Conservation (phyloP, 2,888 invertebrate genomes). For the Chydorus sphaericus region DNA sequence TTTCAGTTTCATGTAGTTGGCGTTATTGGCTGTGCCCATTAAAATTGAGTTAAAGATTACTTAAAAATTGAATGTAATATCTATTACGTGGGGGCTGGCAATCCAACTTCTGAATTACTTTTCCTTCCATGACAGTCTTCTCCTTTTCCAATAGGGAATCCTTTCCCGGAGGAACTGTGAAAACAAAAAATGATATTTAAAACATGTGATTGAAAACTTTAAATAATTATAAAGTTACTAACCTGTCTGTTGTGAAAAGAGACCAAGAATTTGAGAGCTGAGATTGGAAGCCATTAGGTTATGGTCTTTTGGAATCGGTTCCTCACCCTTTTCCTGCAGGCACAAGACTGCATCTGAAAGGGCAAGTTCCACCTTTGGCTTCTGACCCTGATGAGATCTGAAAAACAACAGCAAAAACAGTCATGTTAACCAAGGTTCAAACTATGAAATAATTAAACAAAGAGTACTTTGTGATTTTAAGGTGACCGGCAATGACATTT, state of each 20-base stretch:
- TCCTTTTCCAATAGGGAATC: constrained; percentile 59
- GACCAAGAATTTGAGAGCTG: constrained; percentile 77
- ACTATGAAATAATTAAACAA: not conserved
- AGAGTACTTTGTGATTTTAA: constrained; percentile 48
- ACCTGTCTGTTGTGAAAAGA: constrained; percentile 57
- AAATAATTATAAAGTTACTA: not conserved
- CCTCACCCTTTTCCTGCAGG: constrained; percentile 58
- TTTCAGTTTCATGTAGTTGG: constrained; percentile 80
- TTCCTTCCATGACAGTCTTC: constrained; percentile 78
- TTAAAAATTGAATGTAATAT: not conserved
- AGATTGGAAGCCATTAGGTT: constrained; percentile 80
- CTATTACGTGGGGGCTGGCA: constrained; percentile 59
- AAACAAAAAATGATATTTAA: constrained; percentile 17
- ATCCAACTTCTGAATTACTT: constrained; percentile 90
- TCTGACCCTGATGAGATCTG: constrained; percentile 48
- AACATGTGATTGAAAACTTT: constrained; percentile 27
- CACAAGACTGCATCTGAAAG: constrained; percentile 66
- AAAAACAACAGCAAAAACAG: constrained; percentile 11
- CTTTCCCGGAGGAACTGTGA: constrained; percentile 39
- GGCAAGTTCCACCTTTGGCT: constrained; percentile 73
- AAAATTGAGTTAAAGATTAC: constrained; percentile 15
- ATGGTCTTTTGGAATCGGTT: constrained; percentile 78
- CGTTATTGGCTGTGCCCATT: constrained; percentile 35
- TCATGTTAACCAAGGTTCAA: not conserved
- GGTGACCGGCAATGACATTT: constrained; percentile 81